A percentile compares a stretch with the other conserved stretches of the same genome.
Evolutionary conservation across 2,797 vertebrate species (phyloP).

Genomic region (Parauchenoglanis punctatus): DNA sequence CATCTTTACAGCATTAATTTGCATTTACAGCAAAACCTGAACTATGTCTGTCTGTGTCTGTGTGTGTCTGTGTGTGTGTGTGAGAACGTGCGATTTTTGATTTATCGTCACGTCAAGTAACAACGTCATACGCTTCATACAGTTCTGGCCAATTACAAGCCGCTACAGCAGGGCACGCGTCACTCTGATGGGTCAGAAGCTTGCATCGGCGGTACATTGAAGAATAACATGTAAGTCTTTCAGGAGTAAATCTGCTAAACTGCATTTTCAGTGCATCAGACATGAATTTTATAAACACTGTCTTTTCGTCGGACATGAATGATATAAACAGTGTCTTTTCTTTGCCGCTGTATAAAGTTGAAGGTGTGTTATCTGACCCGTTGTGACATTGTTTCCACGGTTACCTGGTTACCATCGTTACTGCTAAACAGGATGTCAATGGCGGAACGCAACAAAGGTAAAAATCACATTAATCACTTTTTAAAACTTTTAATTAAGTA

Average conservation of each 20-base stretch:
- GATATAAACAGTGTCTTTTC: background rate
- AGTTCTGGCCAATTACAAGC: too few species aligned
- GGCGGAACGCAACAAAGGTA: slow-evolving; percentile 25
- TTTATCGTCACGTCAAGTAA: too few species aligned
- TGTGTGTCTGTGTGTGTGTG: too few species aligned
- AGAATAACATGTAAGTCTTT: background rate
- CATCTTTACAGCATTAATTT: too few species aligned
- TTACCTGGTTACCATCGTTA: slow-evolving; percentile 57
- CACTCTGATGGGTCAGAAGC: too few species aligned
- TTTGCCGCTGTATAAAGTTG: background rate
- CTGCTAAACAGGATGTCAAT: slow-evolving; percentile 50
- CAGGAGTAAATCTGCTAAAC: background rate
- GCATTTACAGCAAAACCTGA: too few species aligned
- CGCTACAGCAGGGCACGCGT: too few species aligned
- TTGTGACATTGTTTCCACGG: background rate
- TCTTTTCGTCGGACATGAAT: too few species aligned
- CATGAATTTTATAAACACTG: background rate
- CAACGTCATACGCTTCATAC: too few species aligned
- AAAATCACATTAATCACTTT: background rate
- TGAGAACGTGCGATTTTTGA: too few species aligned
- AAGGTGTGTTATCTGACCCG: background rate
- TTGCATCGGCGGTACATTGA: background rate
- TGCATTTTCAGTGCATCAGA: background rate
- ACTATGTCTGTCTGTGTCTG: too few species aligned
- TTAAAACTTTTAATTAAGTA: background rate